phyloP scores from a whole-genome alignment of 1,140 invertebrate genomes.

The Bombus ignitus region DNA sequence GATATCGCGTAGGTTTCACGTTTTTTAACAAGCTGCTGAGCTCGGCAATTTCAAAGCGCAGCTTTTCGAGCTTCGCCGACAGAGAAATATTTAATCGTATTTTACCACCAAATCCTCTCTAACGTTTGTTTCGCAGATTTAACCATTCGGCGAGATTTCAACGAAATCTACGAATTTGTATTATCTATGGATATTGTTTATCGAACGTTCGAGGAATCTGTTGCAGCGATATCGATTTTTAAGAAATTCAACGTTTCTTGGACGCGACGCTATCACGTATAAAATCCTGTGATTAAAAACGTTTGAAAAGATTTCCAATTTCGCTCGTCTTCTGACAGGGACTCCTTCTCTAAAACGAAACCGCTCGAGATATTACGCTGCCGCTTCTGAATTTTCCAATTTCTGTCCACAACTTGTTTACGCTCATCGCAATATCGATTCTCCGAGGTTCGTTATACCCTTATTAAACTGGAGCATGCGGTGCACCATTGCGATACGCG shows the following conservation, averaged over 20 bases:
- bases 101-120: background rate
- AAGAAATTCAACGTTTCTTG: too few species aligned
- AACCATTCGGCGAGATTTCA: too few species aligned
- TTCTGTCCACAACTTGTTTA: background rate
- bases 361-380: background rate
- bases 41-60: background rate
- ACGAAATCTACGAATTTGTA: too few species aligned
- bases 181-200: too few species aligned
- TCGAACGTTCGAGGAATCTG: too few species aligned
- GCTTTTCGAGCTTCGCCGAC: background rate
- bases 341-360: too few species aligned
- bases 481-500: background rate
- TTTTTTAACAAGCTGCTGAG: background rate
- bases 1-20: conserved; percentile 15
- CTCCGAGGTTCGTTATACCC: background rate
- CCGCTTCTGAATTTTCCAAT: background rate
- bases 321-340: background rate
- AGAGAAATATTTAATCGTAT: background rate
- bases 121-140: background rate
- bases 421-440: background rate
- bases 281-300: too few species aligned
- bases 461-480: background rate
- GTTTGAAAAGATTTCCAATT: background rate
- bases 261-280: too few species aligned
- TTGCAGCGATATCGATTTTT: too few species aligned